Conservation (phyloP, 2,888 invertebrate genomes). For the Rhopalosiphum nymphaeae region DNA sequence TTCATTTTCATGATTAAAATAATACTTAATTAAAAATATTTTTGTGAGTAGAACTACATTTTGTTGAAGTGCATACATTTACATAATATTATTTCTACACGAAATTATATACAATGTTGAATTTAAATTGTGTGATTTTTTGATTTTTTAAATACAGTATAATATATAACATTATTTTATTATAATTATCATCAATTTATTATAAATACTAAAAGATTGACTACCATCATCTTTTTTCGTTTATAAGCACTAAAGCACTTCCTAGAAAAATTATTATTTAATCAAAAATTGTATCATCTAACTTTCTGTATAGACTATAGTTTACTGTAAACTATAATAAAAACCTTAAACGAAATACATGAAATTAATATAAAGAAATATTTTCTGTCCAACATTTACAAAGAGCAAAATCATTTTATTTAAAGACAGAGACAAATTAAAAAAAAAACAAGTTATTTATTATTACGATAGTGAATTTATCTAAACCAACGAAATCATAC, state of each 20-base stretch:
- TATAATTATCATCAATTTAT: not conserved
- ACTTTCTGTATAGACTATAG: not conserved
- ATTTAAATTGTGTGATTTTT: not conserved
- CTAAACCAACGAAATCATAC: not conserved
- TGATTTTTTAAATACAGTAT: not conserved
- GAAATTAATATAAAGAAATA: not conserved
- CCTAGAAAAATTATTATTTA: not conserved
- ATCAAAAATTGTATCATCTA: not conserved
- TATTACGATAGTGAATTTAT: not conserved
- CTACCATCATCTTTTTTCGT: not conserved
- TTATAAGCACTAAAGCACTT: not conserved
- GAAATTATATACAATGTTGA: not conserved
- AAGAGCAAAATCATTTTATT: not conserved
- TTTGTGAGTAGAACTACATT: not conserved
- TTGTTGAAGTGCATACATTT: not conserved
- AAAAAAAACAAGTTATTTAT: not conserved
- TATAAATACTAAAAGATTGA: not conserved
- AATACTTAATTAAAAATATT: not conserved
- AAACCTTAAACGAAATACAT: not conserved
- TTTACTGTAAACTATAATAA: not conserved
- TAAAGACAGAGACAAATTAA: not conserved
- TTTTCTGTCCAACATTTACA: not conserved
- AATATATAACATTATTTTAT: not conserved
- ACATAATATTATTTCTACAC: not conserved
- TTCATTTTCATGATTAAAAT: too few relatives aligned